Evolutionary conservation across 2,797 vertebrate species (phyloP).

Genomic region (Acipenser oxyrinchus): DNA sequence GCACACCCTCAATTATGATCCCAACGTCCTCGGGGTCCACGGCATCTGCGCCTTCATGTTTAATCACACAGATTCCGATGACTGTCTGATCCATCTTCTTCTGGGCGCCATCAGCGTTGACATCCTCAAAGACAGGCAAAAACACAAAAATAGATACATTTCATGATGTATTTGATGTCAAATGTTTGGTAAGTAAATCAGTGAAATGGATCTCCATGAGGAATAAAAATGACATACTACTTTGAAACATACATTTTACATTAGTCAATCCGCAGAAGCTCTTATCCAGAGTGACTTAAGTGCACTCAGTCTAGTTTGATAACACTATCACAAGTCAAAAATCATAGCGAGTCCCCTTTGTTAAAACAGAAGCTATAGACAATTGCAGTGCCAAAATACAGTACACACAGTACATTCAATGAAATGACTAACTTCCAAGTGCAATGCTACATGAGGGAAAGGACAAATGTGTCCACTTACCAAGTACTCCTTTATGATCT

Average conservation of each 20-base stretch:
- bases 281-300: background rate
- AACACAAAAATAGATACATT: background rate
- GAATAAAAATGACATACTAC: background rate
- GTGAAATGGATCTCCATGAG: background rate
- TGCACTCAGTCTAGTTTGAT: background rate
- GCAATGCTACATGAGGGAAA: background rate
- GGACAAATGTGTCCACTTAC: background rate
- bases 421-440: background rate
- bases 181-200: background rate
- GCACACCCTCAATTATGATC: background rate
- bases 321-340: background rate
- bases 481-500: background rate
- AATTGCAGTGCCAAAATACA: background rate
- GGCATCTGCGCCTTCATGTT: background rate
- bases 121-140: slow-evolving; percentile 1
- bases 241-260: background rate
- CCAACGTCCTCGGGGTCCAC: background rate
- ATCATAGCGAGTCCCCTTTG: background rate
- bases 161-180: background rate
- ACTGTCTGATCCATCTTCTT: background rate
- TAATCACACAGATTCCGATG: background rate
- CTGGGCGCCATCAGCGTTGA: background rate
- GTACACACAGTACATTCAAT: background rate
- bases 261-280: background rate
- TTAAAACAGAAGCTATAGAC: background rate